Base-by-base conservation (phyloP, 2,888 invertebrate species). In the Orchestes rusci region DNA sequence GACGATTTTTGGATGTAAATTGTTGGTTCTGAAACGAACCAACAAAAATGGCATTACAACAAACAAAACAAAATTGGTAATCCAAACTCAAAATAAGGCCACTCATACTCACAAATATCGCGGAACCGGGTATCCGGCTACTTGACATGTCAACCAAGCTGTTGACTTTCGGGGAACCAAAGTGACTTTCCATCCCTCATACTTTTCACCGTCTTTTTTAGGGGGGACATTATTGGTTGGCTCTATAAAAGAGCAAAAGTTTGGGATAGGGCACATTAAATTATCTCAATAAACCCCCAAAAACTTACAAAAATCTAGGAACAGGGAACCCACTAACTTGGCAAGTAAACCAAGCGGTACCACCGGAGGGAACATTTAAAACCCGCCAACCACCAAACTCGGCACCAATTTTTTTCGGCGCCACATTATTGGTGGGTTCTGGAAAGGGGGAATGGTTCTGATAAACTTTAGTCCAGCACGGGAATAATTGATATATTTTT, bases 261-360 rank as follows among this genome's bases (percentile, higher is more conserved):
- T 62, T 77, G 74, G 52, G 79, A 79, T 51, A 74, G 68, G 39
- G 79, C 77, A 62, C 79, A 79, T 70, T 76, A 76, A 42, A 77
- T 79, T 38, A 80, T 79, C 56, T 69, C 69, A 67, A 60, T 39
- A 10, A 30, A 30, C 7, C 10, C 4, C 7, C 7, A 12, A 18
- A 35, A 16, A 3, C 50, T 65, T 69, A 73, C 74, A 70, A 67
- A 61, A 70, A 74, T 52, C 69, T 60, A 51, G 83, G 83, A 52
- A 76, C 76, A 48, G 84, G 84, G 64, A 73, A 82, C 59, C 79
- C 80, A 62, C 79, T 77, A 53, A 80, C 76, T 66, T 79, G 78
- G 67, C 83, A 84, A 55, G 78, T 75, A 64, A 84, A 69, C 66
- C 79, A 80, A 53, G 77, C 76, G 55, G 72, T 69, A 53, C 67